These are phyloP conservation scores for Okamejei kenojei DNA, from an alignment of 2,797 vertebrate species.

Conservation along the genomic window DNA sequence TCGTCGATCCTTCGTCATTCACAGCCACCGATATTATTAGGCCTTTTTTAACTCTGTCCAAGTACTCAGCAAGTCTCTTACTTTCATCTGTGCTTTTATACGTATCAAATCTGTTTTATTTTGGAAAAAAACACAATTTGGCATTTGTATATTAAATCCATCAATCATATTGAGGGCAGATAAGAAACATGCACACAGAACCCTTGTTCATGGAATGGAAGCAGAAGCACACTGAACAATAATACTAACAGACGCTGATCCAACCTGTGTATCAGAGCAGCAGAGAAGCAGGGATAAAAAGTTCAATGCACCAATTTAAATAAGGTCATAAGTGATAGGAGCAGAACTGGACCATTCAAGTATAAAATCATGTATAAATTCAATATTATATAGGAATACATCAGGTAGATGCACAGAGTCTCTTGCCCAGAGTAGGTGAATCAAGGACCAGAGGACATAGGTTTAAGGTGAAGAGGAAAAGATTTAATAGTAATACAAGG, in stretches of 20 bases:
- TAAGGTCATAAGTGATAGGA: no score
- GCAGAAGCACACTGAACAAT: not conserved
- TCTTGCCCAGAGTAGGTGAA: no score
- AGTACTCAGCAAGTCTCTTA: slow-evolving; percentile 70
- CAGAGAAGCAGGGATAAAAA: not conserved
- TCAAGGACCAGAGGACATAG: no score
- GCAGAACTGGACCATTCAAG: no score
- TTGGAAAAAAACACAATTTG: not conserved
- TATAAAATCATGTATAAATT: no score
- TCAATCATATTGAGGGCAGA: not conserved
- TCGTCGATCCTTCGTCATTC: slow-evolving; percentile 89
- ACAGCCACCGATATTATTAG: slow-evolving; percentile 78
- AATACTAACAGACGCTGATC: not conserved
- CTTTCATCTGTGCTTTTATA: slow-evolving; percentile 84
- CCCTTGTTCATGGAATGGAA: not conserved
- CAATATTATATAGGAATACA: no score
- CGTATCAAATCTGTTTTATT: slow-evolving; percentile 78
- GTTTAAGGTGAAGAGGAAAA: no score
- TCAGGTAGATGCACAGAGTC: no score
- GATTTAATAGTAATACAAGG: no score
- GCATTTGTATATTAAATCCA: not conserved
- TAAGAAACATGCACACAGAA: no score
- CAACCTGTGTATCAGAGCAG: not conserved
- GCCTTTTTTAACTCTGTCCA: slow-evolving; percentile 64
- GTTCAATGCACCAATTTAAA: not conserved